These are phyloP conservation scores for Ammodytes marinus DNA, from an alignment of 2,113 vertebrate species.

Conservation along the genomic window DNA sequence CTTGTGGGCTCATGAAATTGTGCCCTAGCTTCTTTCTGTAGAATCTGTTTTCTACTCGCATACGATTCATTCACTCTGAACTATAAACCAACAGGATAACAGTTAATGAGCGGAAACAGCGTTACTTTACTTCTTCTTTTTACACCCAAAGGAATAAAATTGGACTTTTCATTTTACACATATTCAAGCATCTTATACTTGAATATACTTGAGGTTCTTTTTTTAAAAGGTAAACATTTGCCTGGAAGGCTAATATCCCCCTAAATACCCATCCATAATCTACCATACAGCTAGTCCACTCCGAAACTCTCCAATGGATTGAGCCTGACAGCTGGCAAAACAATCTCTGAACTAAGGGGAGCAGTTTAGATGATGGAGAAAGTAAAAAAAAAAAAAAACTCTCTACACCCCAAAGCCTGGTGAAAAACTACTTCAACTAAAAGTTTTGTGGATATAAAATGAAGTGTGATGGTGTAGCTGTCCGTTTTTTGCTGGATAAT, in stretches of 20 bases:
- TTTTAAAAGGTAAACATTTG: slow-evolving; percentile 1
- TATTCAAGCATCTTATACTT: not conserved
- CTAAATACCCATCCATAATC: not conserved
- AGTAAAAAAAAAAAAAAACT: slow-evolving; percentile 26
- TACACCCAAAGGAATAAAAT: not conserved
- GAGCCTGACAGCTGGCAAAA: slow-evolving; percentile 48
- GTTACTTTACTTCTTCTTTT: too few species aligned
- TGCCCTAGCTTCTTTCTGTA: not conserved
- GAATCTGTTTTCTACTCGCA: not conserved
- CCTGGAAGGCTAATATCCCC: not conserved
- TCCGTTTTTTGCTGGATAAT: slow-evolving; percentile 1
- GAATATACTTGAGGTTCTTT: not conserved
- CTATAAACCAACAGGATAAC: not conserved
- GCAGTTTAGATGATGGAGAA: slow-evolving; percentile 23
- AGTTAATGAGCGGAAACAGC: too few species aligned
- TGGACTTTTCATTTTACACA: not conserved
- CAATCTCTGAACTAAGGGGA: slow-evolving; percentile 44
- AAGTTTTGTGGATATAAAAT: slow-evolving; percentile 2
- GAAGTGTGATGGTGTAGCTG: not conserved
- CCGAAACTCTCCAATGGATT: slow-evolving; percentile 10
- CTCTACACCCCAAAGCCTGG: not conserved
- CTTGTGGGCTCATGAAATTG: not conserved
- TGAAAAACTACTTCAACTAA: slow-evolving; percentile 8
- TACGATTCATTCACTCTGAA: not conserved
- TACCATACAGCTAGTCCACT: slow-evolving; percentile 10